Conservation (phyloP, 2,113 vertebrate species). For the Beaufortia kweichowensis region DNA sequence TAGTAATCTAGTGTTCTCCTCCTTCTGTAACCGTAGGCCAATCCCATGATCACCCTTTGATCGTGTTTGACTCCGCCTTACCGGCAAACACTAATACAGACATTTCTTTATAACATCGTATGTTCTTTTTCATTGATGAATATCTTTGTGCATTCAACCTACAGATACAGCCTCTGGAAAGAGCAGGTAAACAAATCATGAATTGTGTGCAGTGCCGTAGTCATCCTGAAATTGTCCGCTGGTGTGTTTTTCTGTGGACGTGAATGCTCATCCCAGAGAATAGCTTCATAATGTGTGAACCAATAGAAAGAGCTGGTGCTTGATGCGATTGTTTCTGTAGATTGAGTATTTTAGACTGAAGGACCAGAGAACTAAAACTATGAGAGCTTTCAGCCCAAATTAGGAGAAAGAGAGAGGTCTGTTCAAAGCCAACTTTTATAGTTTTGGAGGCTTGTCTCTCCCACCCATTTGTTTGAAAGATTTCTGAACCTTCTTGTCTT, state of each 20-base stretch:
- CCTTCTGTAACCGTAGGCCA: constrained; percentile 58
- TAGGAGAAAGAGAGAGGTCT: constrained; percentile 7
- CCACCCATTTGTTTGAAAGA: constrained; percentile 25
- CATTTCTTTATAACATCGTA: constrained; percentile 32
- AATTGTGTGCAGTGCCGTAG: constrained; percentile 62
- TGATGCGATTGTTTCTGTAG: constrained; percentile 70
- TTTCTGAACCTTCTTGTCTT: constrained; percentile 44
- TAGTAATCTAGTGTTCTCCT: constrained; percentile 57
- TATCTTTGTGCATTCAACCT: constrained; percentile 55
- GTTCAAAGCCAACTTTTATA: constrained; percentile 25
- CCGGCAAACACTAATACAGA: constrained; percentile 61
- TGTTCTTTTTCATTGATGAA: constrained; percentile 59
- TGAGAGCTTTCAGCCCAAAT: constrained; percentile 52
- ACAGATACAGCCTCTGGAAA: constrained; percentile 69
- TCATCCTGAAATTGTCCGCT: constrained; percentile 55
- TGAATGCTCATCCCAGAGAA: constrained; percentile 61
- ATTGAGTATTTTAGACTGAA: constrained; percentile 65
- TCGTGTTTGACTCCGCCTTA: constrained; percentile 48
- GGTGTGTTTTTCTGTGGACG: constrained; percentile 56
- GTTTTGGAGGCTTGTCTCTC: constrained; percentile 43
- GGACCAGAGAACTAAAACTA: constrained; percentile 63
- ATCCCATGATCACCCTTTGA: constrained; percentile 54
- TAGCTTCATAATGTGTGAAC: constrained; percentile 63
- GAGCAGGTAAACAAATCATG: constrained; percentile 69
- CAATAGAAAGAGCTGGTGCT: constrained; percentile 66